Conservation (phyloP, 1,140 invertebrate species). For the Danaus melanippus region DNA sequence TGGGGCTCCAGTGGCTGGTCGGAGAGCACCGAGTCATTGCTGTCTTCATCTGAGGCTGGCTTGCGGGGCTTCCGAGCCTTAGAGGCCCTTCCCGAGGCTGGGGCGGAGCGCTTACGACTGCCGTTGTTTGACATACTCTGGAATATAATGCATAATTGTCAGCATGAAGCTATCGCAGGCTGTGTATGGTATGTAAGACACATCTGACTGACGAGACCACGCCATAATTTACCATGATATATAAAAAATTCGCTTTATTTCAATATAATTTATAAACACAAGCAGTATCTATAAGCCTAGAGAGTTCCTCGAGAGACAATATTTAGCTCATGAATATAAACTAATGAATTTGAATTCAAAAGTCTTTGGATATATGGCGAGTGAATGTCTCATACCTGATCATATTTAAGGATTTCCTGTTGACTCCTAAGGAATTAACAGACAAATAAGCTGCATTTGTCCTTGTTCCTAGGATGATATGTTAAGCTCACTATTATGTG, state of each 20-base stretch:
- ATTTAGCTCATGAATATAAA: too few species aligned
- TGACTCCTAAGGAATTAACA: background rate
- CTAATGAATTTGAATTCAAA: too few species aligned
- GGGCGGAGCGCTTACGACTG: constrained; percentile 30
- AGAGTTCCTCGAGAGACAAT: too few species aligned
- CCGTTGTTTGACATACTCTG: constrained; percentile 36
- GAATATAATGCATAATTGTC: constrained; percentile 5
- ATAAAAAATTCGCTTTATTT: too few species aligned
- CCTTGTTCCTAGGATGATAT: too few species aligned
- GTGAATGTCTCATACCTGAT: background rate
- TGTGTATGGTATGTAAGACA: background rate
- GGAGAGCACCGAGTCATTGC: constrained; percentile 36
- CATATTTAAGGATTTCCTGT: background rate
- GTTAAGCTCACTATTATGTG: too few species aligned
- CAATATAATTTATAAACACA: too few species aligned
- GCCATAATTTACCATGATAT: background rate
- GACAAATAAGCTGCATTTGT: too few species aligned
- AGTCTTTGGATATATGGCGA: background rate
- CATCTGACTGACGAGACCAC: background rate
- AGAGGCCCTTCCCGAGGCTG: constrained; percentile 12
- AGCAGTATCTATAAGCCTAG: too few species aligned
- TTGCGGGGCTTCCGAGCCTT: constrained; percentile 35
- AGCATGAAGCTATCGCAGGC: too few species aligned
- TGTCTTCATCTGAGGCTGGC: constrained; percentile 42
- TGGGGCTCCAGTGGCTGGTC: constrained; percentile 29